Base-by-base conservation (phyloP, 2,888 invertebrate genomes). In the Microchrysa polita region DNA sequence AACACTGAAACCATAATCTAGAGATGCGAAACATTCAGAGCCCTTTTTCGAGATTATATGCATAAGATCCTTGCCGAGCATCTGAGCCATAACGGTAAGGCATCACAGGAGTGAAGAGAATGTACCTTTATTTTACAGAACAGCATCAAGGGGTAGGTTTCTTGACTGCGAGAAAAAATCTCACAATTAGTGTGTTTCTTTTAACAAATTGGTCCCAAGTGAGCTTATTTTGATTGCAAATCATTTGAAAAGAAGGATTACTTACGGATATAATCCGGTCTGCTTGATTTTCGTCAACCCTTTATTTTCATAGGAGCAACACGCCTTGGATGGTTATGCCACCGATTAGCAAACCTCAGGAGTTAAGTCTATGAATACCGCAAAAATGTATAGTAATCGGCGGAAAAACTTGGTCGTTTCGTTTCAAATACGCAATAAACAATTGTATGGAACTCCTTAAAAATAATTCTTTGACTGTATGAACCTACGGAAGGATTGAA, bases 171-270 rank as follows among this genome's bases (percentile, higher is more conserved):
- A n/a, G n/a, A 20, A 65, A 65, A 34, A 34, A 34, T 2, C 48
- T 69, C 40, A 40, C 40, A 69, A 69, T 69, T 69, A 55, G 53
- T 34, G 53, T 34, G 20, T 67, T 67, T 69, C 55, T 55, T 55
- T 69, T 69, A 9, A 69, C 69, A 69, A 69, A 69, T 69, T 69
- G 22, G 69, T 69, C 69, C 69, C 69, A 57, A 69, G 69, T 57
- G 69, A 69, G 65, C 18, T 57, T 40, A 12, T 69, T 57, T 34
- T 69, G 42, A 57, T 69, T 57, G 55, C 55, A 55, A 69, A 69
- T 57, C 40, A 69, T 69, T 69, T 55, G 55, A 69, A 69, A 12
- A 5, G 48, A 48, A 44, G 48, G 65, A 34, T 7, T 2, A 7
- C n/a, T 5, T 7, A 34, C 2, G 27, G 27, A 34, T 34, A 34